Percentiles rank a stretch among this genome's conserved stretches.
phyloP scores from a whole-genome alignment of 1,140 invertebrate genomes.

The Ceratina calcarata region DNA sequence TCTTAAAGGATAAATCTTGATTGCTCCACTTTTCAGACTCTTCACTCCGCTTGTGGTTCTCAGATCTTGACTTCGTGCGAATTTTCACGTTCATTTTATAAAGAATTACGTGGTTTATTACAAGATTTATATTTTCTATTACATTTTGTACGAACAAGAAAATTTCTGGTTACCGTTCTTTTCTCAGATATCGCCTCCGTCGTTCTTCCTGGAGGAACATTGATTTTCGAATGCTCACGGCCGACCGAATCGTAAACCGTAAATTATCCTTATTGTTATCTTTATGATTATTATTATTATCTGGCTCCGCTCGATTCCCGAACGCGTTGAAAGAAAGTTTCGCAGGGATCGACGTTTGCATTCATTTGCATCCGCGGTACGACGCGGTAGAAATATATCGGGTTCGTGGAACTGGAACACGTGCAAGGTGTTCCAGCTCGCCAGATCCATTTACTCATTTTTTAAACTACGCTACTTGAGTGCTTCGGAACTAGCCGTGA shows the following conservation, averaged over 20 bases:
- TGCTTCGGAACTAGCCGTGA: not conserved
- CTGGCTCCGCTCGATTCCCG: not conserved
- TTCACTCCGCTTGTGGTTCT: too few relatives aligned
- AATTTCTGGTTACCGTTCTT: constrained; percentile 8
- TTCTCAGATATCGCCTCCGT: not conserved
- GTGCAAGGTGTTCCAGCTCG: constrained; percentile 45
- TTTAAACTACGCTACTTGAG: constrained; percentile 9
- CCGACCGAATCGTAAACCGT: constrained; percentile 8
- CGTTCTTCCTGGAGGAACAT: not conserved
- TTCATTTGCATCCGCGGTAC: constrained; percentile 56
- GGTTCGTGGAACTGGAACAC: constrained; percentile 48
- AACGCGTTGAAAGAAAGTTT: constrained; percentile 33
- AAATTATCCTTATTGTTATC: constrained; percentile 45
- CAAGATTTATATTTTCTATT: not conserved
- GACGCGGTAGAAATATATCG: constrained; percentile 52
- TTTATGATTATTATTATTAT: constrained; percentile 34
- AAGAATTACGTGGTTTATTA: too few relatives aligned
- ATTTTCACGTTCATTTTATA: not conserved
- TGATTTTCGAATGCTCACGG: constrained; percentile 17
- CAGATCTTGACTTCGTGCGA: too few relatives aligned
- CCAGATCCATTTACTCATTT: constrained; percentile 5
- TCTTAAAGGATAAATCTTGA: constrained; percentile 2
- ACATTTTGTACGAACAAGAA: not conserved
- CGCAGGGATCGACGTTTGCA: constrained; percentile 32
- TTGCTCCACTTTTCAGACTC: not conserved